Base-by-base conservation (phyloP, 2,113 vertebrate genomes). In the Cynoglossus semilaevis region DNA sequence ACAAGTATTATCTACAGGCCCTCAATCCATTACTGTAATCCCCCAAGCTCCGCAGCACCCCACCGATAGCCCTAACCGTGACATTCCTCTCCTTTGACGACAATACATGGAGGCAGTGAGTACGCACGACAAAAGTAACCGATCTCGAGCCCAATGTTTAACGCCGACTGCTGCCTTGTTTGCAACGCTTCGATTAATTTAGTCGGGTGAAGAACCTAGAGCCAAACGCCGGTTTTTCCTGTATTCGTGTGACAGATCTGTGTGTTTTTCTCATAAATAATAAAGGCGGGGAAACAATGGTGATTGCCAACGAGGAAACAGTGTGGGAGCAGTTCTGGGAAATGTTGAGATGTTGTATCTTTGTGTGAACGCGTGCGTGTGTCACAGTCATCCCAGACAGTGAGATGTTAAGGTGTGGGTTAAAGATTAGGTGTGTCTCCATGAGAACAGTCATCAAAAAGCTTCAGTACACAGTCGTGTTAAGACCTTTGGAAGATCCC, bases 11-110 rank as follows among this genome's bases (percentile, higher is more conserved):
- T 81, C 82, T 74, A 48, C 77, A 70, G 84, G 73, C 74, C 73
- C 80, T 85, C 80, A 83, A 88, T 89, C 88, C 86, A 88, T 90
- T 91, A 87, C 76, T 79, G 74, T 91, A 90, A 90, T 90, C 89
- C 85, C 72, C 61, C 46, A 29, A 62, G 76, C 77, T 74, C 76
- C 54, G n/a, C 51, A 57, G 70, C 51, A 55, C 54, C 78, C 78
- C 79, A 57, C 46, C 55, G 73, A 87, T 77, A 60, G 75, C 63
- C 70, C 74, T 6, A 35, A 84, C 79, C 63, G 46, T 70, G 77
- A 70, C 81, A 82, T 87, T 82, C 77, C 53, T 83, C 81, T 79
- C 19, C 57, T 78, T 76, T 74, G 66, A 74, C 62, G 8, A n/a
- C 62, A 63, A 36, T 68, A 58, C 34, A 29, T 57, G 57, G 70